Base-by-base conservation (phyloP, 2,888 invertebrate genomes). In the Cephus pulcher region DNA sequence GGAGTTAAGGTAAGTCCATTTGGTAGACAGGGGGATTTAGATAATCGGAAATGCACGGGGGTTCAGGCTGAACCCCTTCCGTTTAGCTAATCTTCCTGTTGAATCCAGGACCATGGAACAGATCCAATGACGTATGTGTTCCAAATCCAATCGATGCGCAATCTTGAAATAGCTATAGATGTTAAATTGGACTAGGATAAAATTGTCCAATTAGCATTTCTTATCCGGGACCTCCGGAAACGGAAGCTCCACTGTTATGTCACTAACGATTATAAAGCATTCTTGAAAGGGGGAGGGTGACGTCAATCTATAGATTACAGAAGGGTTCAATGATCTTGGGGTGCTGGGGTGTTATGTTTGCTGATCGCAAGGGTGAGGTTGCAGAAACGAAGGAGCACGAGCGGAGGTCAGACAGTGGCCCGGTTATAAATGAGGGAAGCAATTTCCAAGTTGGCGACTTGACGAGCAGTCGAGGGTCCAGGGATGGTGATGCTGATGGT, bases 361-460 rank as follows among this genome's bases (percentile, higher is more conserved):
- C 23, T 23, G 56, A 23, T 56, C 23, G 56, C 23, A 23, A 82
- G 82, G 82, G 83, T 84, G 84, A 83, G 80, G 82, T 81, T 80
- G 84, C 81, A 83, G 84, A 81, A 84, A 82, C 32, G 73, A 69
- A 56, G 30, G 74, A 12, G 74, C 83, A 87, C 84, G 85, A 84
- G 86, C 84, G 71, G 76, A 76, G 70, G 71, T 75, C 75, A 71
- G 78, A 75, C 78, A 74, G 77, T 75, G 76, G 75, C 69, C 81
- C 84, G 86, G 86, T 89, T 89, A 89, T 89, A 88, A 89, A 89
- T 86, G 89, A 89, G 86, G 86, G 84, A 86, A 89, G 88, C 87
- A 89, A 89, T 89, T 89, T 89, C 87, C 88, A 89, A 89, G 88
- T 88, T 88, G 86, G 86, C 85, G 89, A 86, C 84, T 87, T 85